Base-by-base conservation (phyloP, 2,888 invertebrate species). In the Dryadula phaetusa region DNA sequence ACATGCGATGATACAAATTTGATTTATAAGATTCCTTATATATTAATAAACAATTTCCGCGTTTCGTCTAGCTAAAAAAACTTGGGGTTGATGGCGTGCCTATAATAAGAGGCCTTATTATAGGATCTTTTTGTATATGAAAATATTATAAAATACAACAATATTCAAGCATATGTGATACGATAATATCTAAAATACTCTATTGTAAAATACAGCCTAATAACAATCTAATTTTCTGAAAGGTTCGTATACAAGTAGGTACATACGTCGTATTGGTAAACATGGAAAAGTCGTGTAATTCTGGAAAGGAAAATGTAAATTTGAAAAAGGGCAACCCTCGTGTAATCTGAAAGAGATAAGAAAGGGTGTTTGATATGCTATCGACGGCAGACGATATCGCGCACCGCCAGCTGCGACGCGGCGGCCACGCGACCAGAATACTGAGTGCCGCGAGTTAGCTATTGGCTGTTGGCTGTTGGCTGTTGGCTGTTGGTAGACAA, bases 341-440 rank as follows among this genome's bases (percentile, higher is more conserved):
- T 12, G 49, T 20, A 47, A 53, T 53, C 40, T 52, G n/a, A 42
- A 40, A 28, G 28, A 52, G 28, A 62, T 53, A 10, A 22, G 40
- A 37, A 49, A 52, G 52, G 42, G 49, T 40, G 40, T 37, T 63
- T 63, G 63, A 53, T 53, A 63, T 53, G 54, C 63, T 20, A 54
- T 46, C 44, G 44, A 44, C 32, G 42, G 62, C 62, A 34, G 63
- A 37, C 22, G 63, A 54, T 20, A 53, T 42, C 62, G 42, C 62
- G 53, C 22, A 12, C 16, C 10, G 40, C 37, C 25, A 25, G 40
- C 56, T 20, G 54, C 18, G 49, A 20, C 32, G 60, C 10, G 46
- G 6, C 10, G 8, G 7, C 12, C 47, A 12, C 40, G 52, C 5
- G 52, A 3, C 53, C 3, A 1, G 20, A 10, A 53, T 34, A 53